Conservation (phyloP, 2,113 vertebrate genomes). For the Silurus glanis region DNA sequence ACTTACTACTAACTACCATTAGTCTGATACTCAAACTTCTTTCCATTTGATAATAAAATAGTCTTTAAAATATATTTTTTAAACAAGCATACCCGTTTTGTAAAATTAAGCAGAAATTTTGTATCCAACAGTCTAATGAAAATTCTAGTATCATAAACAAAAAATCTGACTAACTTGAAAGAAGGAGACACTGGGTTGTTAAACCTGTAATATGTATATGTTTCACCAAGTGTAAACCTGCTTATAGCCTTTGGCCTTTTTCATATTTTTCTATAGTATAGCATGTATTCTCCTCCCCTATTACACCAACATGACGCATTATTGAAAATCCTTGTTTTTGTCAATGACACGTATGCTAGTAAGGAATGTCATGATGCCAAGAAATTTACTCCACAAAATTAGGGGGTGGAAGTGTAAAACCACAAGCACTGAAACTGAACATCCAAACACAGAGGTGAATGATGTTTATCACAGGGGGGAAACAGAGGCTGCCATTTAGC, state of each 20-base stretch:
- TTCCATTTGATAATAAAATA: neutral
- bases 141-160: neutral
- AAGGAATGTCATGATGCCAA: neutral
- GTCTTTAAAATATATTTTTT: neutral
- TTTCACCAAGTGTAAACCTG: neutral
- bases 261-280: neutral
- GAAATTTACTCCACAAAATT: neutral
- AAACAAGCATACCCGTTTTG: neutral
- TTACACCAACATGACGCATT: neutral
- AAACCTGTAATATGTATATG: neutral
- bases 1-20: neutral
- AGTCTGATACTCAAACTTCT: neutral
- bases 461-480: neutral
- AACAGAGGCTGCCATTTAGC: slow-evolving; percentile 2
- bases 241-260: neutral
- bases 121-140: neutral
- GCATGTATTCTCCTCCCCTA: neutral
- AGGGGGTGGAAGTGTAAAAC: neutral
- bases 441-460: neutral
- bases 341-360: neutral
- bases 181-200: neutral
- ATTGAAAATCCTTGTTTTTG: slow-evolving; percentile 5
- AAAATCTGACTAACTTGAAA: neutral
- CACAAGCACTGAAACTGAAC: neutral
- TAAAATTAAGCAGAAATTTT: neutral